Evolutionary conservation across 2,113 vertebrate species (phyloP).

Genomic region (Pangasianodon hypophthalmus): DNA sequence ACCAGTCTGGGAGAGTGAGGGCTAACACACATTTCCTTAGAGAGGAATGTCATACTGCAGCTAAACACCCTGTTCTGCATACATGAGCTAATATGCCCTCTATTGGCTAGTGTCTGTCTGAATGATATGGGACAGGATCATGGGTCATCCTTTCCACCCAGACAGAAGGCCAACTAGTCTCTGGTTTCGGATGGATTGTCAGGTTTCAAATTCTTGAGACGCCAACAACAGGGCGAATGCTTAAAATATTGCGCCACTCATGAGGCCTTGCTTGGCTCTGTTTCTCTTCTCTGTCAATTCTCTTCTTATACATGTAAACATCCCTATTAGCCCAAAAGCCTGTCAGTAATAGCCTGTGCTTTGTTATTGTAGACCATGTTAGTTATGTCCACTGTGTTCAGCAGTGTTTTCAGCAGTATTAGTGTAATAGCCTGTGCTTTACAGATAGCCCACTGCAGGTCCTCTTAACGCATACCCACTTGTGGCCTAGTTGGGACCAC

Average conservation of each 20-base stretch:
- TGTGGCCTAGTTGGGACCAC: slow-evolving; percentile 53
- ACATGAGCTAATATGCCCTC: not conserved
- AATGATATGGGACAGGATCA: not conserved
- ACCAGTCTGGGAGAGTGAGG: not conserved
- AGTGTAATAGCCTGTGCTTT: not conserved
- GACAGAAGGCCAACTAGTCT: no score
- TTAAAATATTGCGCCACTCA: not conserved
- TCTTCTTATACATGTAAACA: slow-evolving; percentile 1
- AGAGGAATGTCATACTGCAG: not conserved
- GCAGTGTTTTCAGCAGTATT: slow-evolving; percentile 8
- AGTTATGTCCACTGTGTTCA: not conserved
- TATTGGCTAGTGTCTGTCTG: not conserved
- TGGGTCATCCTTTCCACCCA: not conserved
- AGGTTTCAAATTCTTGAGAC: not conserved
- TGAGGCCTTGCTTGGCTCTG: not conserved
- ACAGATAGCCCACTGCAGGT: not conserved
- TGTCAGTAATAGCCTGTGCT: slow-evolving; percentile 27
- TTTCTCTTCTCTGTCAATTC: not conserved
- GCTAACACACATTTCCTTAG: not conserved
- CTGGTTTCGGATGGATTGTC: not conserved
- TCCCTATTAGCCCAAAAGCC: slow-evolving; percentile 3
- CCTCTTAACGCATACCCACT: slow-evolving; percentile 14
- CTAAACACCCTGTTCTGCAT: not conserved
- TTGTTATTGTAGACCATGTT: slow-evolving; percentile 22
- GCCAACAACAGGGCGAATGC: not conserved